Evolutionary conservation across 2,797 vertebrate species (phyloP).

Genomic region (Molothrus aeneus): DNA sequence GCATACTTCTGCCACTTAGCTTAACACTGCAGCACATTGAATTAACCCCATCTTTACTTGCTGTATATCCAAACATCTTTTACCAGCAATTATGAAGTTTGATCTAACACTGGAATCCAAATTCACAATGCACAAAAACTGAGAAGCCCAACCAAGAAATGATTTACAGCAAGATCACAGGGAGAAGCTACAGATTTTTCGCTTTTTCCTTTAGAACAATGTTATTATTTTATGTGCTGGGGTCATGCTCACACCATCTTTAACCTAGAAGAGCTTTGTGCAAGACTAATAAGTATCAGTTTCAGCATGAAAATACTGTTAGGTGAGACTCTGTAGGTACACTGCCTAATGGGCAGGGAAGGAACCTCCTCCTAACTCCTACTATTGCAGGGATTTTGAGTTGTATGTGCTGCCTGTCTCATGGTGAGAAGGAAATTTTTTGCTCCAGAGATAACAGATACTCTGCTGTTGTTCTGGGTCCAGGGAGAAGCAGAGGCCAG

Average conservation of each 20-base stretch:
- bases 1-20: neutral
- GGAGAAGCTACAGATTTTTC: neutral
- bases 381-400: neutral
- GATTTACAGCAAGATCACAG: neutral
- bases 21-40: neutral
- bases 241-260: neutral
- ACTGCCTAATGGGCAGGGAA: neutral
- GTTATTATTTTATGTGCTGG: neutral
- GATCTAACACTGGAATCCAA: neutral
- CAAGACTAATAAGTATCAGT: neutral
- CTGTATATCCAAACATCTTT: neutral
- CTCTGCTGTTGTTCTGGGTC: neutral
- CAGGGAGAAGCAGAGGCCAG: neutral
- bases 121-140: neutral
- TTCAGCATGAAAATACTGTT: neutral
- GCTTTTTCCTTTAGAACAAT: neutral
- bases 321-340: neutral
- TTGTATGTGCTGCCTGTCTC: rapidly evolving
- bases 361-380: neutral
- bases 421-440: neutral
- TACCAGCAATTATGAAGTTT: neutral
- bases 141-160: neutral
- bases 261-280: neutral
- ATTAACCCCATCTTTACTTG: neutral
- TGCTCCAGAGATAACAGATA: neutral